Evolutionary conservation across 2,888 invertebrate species (phyloP), one percentile per base, ranked within the genome.

Genomic region (Diachrysia chrysitis): DNA sequence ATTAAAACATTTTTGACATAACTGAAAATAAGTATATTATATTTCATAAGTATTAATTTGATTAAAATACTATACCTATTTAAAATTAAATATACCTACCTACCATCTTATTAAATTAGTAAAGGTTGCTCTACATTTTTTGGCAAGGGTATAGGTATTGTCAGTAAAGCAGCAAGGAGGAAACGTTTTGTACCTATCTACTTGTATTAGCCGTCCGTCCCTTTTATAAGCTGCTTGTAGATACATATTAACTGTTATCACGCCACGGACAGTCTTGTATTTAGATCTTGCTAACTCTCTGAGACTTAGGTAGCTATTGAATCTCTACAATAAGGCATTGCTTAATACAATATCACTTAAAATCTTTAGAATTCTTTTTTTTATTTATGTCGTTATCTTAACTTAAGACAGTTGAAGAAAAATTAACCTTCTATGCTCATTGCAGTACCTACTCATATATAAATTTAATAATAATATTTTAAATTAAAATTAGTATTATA

Each of bases 191-290:
- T 32, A 32, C 10, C 32, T 14, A 37, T 14, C n/a, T n/a, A n/a
- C n/a, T n/a, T 37, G 37, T 14, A 32, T 1, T 32, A 37, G 3
- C 42, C 42, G 42, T 16, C 42, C 42, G 42, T n/a, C 42, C 42
- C n/a, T n/a, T 42, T 42, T 42, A n/a, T 42, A 42, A 42, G 42
- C 42, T 42, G 3, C 42, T 42, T 42, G 42, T 42, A n/a, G 42
- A 16, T 42, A 42, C 42, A 42, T 42, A 42, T 42, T 42, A 42
- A 6, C 42, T 42, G 42, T 42, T 42, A 42, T 42, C 42, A 42
- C n/a, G n/a, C 6, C 42, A 42, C 42, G 6, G 7, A 7, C 42
- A 42, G 42, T n/a, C 42, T 42, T n/a, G 42, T 42, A 7, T n/a
- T 42, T 6, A 42, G 42, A n/a, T 0, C n/a, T 42, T n/a, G 5